These are phyloP conservation scores for Idris sp. DNA, from an alignment of 1,140 invertebrate species.

Conservation along the genomic window DNA sequence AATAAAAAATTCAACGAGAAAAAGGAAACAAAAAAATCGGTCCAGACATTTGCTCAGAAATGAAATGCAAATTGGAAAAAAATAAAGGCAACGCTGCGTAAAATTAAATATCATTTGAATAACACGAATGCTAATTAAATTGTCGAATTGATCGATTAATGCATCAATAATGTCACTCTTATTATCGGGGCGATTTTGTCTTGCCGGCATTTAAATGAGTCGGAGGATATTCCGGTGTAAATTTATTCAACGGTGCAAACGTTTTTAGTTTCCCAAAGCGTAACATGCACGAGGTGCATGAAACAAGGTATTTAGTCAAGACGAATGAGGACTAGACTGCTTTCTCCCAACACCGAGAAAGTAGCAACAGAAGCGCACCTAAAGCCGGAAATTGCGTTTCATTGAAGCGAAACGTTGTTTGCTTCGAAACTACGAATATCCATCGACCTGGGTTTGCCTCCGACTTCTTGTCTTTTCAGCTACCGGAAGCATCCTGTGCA, in stretches of 20 bases:
- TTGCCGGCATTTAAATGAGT: constrained; percentile 26
- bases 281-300: constrained; percentile 47
- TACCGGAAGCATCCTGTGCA: constrained; percentile 56
- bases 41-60: constrained; percentile 62
- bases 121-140: constrained; percentile 73
- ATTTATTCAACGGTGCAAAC: constrained; percentile 14
- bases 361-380: constrained; percentile 51
- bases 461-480: constrained; percentile 63
- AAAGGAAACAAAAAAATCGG: constrained; percentile 43
- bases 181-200: constrained; percentile 1
- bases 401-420: constrained; percentile 65
- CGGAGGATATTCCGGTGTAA: constrained; percentile 22
- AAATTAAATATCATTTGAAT: constrained; percentile 78
- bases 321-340: constrained; percentile 53
- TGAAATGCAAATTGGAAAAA: constrained; percentile 76
- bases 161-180: constrained; percentile 63
- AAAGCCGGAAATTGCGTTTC: constrained; percentile 63
- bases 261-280: constrained; percentile 39
- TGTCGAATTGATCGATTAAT: constrained; percentile 72
- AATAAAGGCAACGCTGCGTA: constrained; percentile 74
- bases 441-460: constrained; percentile 58
- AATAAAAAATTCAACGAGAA: constrained; percentile 59
- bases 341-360: constrained; percentile 42
- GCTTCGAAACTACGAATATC: constrained; percentile 63
- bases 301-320: constrained; percentile 59